Base-by-base conservation (phyloP, 2,797 vertebrate species). In the Chiroxiphia lanceolata region DNA sequence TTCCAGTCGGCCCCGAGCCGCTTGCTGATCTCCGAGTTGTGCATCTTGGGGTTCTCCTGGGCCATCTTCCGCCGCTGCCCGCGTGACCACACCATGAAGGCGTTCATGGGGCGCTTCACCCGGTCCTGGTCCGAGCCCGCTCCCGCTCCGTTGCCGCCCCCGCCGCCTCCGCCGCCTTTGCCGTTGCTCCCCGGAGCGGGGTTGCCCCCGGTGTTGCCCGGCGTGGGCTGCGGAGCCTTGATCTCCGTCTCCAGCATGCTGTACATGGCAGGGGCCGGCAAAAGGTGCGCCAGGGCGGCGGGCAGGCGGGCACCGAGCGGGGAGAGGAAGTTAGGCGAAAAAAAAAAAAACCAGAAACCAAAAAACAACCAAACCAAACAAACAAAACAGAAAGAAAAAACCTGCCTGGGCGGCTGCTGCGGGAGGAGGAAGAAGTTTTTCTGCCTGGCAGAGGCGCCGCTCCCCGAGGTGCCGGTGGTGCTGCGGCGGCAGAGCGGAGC, bases 1-100 rank as follows among this genome's bases (percentile, higher is more conserved):
- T 99, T 99, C 99, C 99, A 99, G 97, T 99, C 99, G 11, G 99
- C 99, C 3, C 99, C 99, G 8, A 99, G 98, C 29, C 99, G 98
- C 97, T 99, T 99, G 97, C 99, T 99, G 98, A 99, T 99, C 96
- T 99, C 99, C 6, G 99, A 99, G 98, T 99, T 99, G 98, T 99
- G 99, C 99, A 99, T 99, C 95, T 99, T 99, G 78, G 99, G 99
- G 84, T 99, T 99, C 94, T 99, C 99, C 95, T 99, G 98, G 31
- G 99, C 99, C 99, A 99, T 99, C 98, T 99, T 99, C 93, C 99
- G 97, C 85, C 99, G 98, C 97, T 99, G 99, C 4, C 99, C 99
- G 31, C 99, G 98, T 38, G 99, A 99, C 99, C 99, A 99, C 40
- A 99, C 99, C 99, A 99, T 99, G 98, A 99, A 99, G 13, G 99